Conservation (phyloP, 2,888 invertebrate genomes). For the Drosophila longiperda region DNA sequence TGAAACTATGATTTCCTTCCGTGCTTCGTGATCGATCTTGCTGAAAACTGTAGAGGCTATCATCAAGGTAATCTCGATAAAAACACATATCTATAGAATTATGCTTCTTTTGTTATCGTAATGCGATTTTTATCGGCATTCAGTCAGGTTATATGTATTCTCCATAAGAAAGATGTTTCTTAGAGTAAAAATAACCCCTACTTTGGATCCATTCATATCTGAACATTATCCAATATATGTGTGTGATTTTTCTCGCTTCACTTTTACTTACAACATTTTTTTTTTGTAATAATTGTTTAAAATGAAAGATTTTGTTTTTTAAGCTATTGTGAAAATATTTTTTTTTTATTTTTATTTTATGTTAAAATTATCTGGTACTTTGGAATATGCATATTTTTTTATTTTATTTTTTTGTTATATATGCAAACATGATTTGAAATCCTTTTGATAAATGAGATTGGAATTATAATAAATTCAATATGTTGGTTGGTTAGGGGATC, state of each 20-base stretch:
- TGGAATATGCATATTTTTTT: conserved; percentile 48
- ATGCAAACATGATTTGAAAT: conserved; percentile 55
- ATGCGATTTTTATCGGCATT: neutral
- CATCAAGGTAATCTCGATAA: neutral
- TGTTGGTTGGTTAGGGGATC: conserved; percentile 20
- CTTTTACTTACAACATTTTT: no score
- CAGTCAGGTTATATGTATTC: neutral
- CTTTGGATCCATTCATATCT: neutral
- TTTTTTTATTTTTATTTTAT: conserved; percentile 47
- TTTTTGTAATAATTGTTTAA: no score
- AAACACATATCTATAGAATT: neutral
- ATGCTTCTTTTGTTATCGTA: neutral
- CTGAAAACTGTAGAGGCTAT: neutral
- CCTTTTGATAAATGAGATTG: conserved; percentile 48
- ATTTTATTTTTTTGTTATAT: conserved; percentile 35
- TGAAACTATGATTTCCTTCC: neutral
- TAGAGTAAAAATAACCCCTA: neutral
- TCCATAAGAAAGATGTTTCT: neutral
- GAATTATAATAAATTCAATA: conserved; percentile 46
- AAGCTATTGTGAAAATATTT: conserved; percentile 77
- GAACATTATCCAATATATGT: neutral
- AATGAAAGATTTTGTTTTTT: conserved; percentile 33
- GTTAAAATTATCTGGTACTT: conserved; percentile 72
- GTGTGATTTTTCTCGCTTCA: no score
- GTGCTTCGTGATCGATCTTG: neutral